Evolutionary conservation across 2,888 invertebrate species (phyloP).

Genomic region (Neria commutata): DNA sequence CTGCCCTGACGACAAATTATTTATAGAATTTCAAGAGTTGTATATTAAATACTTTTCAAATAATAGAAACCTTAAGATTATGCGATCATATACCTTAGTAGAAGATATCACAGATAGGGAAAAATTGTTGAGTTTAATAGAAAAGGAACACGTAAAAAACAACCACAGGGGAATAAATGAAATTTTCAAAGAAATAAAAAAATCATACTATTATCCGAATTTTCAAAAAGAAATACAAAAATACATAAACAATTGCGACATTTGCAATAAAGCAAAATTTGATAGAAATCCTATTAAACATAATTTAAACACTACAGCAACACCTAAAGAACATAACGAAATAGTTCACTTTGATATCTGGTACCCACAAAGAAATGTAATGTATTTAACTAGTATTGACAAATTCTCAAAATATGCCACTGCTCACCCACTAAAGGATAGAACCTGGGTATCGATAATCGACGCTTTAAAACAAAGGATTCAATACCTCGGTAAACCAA

Average conservation of each 20-base stretch:
- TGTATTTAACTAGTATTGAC: background rate
- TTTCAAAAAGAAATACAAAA: background rate
- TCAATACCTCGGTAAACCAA: too few species aligned
- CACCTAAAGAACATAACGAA: slow-evolving; percentile 9
- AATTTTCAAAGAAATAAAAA: background rate
- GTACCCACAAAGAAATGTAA: slow-evolving; percentile 1
- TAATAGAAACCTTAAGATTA: background rate
- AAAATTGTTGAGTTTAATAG: background rate
- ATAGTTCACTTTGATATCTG: slow-evolving; percentile 9
- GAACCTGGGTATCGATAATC: too few species aligned
- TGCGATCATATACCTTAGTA: background rate
- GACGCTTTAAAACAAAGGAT: too few species aligned
- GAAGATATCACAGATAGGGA: slow-evolving; percentile 7
- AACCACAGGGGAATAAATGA: slow-evolving; percentile 17
- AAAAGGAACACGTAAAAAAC: slow-evolving; percentile 12
- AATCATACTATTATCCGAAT: background rate
- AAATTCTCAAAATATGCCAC: background rate
- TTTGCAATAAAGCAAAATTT: background rate
- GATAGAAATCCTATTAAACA: background rate
- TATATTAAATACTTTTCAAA: background rate
- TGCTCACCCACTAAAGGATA: slow-evolving; percentile 4
- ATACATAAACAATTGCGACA: too few species aligned
- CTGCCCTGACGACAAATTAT: background rate
- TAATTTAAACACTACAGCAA: background rate
- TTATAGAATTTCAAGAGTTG: background rate